phyloP scores from a whole-genome alignment of 2,797 vertebrate species.

The Falco concolor region DNA sequence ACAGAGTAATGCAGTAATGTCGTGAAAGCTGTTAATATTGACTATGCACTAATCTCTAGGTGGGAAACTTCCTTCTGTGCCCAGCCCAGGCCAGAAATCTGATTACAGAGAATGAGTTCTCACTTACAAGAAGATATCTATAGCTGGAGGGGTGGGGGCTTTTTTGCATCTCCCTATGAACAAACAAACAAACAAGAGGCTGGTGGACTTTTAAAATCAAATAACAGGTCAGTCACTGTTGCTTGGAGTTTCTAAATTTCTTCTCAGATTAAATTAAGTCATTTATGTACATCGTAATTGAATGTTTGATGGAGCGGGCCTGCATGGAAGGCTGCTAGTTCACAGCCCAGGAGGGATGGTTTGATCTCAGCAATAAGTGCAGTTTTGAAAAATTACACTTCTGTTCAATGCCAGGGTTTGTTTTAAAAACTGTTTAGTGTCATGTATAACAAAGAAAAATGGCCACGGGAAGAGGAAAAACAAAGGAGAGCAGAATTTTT shows the following conservation, averaged over 20 bases:
- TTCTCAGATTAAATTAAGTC: background rate
- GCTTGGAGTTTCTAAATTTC: background rate
- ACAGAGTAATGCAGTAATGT: background rate
- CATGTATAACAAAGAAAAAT: background rate
- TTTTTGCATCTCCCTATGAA: background rate
- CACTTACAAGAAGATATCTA: background rate
- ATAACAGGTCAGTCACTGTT: background rate
- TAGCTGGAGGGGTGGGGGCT: background rate
- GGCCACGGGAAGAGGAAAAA: background rate
- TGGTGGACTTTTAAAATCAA: background rate
- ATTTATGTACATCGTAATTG: background rate
- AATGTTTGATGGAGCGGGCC: background rate
- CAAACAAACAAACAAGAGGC: background rate
- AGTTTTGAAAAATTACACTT: background rate
- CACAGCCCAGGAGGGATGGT: background rate
- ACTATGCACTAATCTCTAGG: background rate
- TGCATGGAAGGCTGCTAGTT: background rate
- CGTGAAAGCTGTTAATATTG: conserved; percentile 14
- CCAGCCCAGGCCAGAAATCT: background rate
- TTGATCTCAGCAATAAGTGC: background rate
- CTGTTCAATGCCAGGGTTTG: background rate
- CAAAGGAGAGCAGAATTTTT: background rate
- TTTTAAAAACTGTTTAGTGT: background rate
- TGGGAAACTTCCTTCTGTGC: background rate
- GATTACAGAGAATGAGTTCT: background rate